Percentiles rank a stretch among this genome's conserved stretches.
Evolutionary conservation across 2,797 vertebrate genomes (phyloP).

Genomic region (Oceanodroma leucorhoa): DNA sequence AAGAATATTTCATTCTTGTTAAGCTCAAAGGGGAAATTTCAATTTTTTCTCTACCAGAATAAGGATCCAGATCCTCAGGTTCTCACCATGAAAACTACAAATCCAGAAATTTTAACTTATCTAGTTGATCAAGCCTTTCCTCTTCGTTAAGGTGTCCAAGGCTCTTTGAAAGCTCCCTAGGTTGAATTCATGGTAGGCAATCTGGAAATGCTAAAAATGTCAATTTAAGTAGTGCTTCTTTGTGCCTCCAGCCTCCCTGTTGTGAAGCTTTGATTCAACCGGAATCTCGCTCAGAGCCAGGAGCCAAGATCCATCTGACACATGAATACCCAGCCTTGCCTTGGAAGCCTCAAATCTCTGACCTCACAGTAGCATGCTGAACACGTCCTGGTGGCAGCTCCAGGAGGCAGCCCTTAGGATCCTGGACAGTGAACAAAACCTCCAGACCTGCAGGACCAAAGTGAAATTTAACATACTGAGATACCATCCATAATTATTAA

Average conservation of each 20-base stretch:
- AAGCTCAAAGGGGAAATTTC: not conserved
- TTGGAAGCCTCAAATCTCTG: not conserved
- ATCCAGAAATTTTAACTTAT: not conserved
- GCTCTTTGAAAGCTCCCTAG: not conserved
- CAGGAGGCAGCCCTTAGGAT: not conserved
- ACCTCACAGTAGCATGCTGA: not conserved
- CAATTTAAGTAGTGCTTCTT: not conserved
- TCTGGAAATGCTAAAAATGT: not conserved
- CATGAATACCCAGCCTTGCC: not conserved
- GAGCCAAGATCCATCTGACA: accelerated
- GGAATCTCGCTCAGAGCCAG: not conserved
- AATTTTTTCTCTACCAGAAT: not conserved
- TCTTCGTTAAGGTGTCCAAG: not conserved
- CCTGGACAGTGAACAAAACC: not conserved
- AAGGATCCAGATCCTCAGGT: not conserved
- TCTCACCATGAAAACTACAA: not conserved
- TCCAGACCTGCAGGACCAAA: not conserved
- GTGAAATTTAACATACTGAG: not conserved
- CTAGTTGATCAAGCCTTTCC: not conserved
- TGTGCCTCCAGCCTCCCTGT: not conserved
- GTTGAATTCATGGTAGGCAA: not conserved
- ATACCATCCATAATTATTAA: not conserved
- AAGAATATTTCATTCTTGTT: not conserved
- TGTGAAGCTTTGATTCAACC: not conserved
- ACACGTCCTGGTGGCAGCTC: not conserved